Base-by-base conservation (phyloP, 2,797 vertebrate species). In the Protonibea diacanthus region DNA sequence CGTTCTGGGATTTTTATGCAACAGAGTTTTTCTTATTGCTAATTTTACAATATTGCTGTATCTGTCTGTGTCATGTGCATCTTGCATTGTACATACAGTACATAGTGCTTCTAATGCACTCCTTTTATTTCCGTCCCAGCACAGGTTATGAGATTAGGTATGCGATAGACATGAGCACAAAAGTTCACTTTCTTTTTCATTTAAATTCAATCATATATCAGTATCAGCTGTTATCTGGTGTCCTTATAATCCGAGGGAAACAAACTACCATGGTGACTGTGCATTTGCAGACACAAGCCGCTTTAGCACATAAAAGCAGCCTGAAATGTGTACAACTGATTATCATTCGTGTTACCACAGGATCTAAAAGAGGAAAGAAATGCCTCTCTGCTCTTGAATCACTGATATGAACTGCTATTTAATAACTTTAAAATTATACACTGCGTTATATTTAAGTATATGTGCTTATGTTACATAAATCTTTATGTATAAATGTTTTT, bases 321-420 rank as follows among this genome's bases (percentile, higher is more conserved):
- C 60, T 40, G 70, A 47, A 72, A 21, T 25, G 65, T 27, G 38
- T 69, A 69, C 76, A 84, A 82, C 66, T 88, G 66, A 91, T 88
- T 87, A 78, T 82, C 82, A 80, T 42, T 18, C 45, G 66, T 70
- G 69, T 86, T 62, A 74, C 27, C 64, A 38, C 15, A 25, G 27
- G 12, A 11, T 18, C 15, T 49, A 12, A 58, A 63, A 18, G 14
- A 51, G 60, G 18, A 18, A 10, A 55, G 4, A 8, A 33, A 33
- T n/a, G 58, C 25, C 23, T 42, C 20, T 60, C n/a, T 68, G 14
- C 48, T 25, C 5, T 40, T 77, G 15, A 6, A 10, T 62, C 27
- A 45, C 25, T 47, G 9, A 68, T 51, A 33, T 42, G 11, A 78
- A 38, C 13, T 44, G 3, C 33, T 57, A 23, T 47, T 67, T 27